phyloP scores from a whole-genome alignment of 1,140 invertebrate species.

The Sitodiplosis mosellana region DNA sequence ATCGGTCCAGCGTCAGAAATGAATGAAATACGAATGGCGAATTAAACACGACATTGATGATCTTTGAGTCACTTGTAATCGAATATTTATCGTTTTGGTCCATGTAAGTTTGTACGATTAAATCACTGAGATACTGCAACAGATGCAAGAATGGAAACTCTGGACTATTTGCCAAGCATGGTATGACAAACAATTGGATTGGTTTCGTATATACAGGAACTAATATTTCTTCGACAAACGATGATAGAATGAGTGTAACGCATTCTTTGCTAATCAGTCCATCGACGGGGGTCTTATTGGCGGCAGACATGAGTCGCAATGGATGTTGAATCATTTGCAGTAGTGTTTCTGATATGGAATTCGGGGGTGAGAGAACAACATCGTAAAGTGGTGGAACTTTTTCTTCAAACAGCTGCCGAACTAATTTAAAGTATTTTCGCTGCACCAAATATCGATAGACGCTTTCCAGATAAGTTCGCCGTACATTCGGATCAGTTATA shows the following conservation, averaged over 20 bases:
- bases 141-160: conserved; percentile 33
- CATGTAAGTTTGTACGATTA: neutral
- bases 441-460: conserved; percentile 19
- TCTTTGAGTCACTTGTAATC: neutral
- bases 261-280: conserved; percentile 4
- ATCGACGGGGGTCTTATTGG: too few relatives aligned
- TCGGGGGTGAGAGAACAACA: conserved; percentile 46
- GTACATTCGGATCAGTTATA: conserved; percentile 26
- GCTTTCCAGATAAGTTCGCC: conserved; percentile 25
- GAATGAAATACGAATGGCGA: conserved; percentile 34
- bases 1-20: conserved; percentile 43
- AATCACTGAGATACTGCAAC: conserved; percentile 11
- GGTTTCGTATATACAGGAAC: conserved; percentile 32
- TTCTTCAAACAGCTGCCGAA: conserved; percentile 47
- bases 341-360: conserved; percentile 50
- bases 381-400: conserved; percentile 54
- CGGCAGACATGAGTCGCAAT: conserved; percentile 30
- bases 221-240: conserved; percentile 31
- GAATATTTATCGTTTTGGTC: neutral
- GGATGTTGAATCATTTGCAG: conserved; percentile 60
- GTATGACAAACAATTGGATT: conserved; percentile 33
- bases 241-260: conserved; percentile 10
- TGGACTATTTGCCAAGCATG: conserved; percentile 27
- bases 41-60: conserved; percentile 6
- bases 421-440: conserved; percentile 50